Conservation (phyloP, 2,113 vertebrate genomes). For the Herpetotheres cachinnans region DNA sequence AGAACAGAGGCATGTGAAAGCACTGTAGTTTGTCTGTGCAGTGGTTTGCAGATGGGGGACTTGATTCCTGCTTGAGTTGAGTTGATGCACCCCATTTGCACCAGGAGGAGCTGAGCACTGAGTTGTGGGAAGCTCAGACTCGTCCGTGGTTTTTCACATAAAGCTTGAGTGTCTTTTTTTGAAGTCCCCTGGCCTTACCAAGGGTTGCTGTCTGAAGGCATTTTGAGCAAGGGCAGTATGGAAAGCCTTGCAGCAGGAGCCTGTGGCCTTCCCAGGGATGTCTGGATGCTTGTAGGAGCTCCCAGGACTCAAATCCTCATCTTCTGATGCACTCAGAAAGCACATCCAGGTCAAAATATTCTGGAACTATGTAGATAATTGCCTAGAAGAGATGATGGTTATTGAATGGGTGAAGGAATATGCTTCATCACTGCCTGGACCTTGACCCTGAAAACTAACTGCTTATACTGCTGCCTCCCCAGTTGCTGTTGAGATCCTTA, state of each 20-base stretch:
- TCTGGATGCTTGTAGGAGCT: background rate
- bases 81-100: background rate
- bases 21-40: rapidly evolving
- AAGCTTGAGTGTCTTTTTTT: rapidly evolving
- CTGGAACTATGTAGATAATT: background rate
- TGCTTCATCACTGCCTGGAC: background rate
- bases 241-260: background rate
- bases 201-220: background rate
- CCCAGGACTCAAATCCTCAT: background rate
- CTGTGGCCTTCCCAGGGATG: background rate
- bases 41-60: background rate
- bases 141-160: rapidly evolving
- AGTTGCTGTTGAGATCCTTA: background rate
- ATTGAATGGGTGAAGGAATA: background rate
- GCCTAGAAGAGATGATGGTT: background rate
- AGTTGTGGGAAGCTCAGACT: background rate
- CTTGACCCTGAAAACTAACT: background rate
- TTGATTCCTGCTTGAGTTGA: background rate
- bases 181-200: background rate
- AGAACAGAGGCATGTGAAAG: background rate
- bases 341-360: background rate
- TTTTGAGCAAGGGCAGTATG: background rate
- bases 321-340: background rate
- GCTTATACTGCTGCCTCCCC: background rate
- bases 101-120: background rate